Percentiles rank a stretch among this genome's conserved stretches.
Conservation (phyloP, 2,113 vertebrate genomes). For the Cephalophus harveyi region DNA sequence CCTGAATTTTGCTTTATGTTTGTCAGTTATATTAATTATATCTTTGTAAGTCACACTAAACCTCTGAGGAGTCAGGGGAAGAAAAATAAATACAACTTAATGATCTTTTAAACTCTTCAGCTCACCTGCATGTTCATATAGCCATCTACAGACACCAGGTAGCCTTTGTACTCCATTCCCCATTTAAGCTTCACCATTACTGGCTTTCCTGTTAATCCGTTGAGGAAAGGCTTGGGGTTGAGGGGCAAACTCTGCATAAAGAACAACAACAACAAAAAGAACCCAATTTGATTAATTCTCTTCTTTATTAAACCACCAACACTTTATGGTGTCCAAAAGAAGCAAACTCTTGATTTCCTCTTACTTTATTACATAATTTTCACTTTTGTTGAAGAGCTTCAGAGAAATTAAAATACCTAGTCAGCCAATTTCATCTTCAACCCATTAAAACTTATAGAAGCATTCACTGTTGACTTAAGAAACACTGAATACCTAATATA, state of each 20-base stretch:
- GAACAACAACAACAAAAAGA: neutral
- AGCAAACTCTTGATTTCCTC: neutral
- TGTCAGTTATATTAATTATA: neutral
- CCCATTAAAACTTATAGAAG: neutral
- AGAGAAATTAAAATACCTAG: neutral
- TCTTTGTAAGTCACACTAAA: neutral
- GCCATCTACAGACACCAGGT: conserved; percentile 96
- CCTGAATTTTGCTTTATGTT: neutral
- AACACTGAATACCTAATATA: neutral
- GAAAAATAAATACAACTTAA: neutral
- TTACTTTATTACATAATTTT: neutral
- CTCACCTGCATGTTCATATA: conserved; percentile 99
- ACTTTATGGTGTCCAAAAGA: neutral
- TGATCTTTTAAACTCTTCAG: neutral
- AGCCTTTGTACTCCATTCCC: conserved; percentile 99
- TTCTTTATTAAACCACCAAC: neutral
- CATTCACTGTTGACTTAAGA: neutral
- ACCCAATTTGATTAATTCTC: neutral
- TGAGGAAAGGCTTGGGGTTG: conserved; percentile 97
- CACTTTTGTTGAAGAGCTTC: neutral
- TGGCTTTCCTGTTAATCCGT: conserved; percentile 96
- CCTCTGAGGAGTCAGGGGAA: neutral
- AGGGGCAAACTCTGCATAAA: conserved; percentile 93
- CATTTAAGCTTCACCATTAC: conserved; percentile 99
- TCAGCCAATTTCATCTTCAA: neutral